phyloP scores from a whole-genome alignment of 2,888 invertebrate genomes.

The Clunio marinus region DNA sequence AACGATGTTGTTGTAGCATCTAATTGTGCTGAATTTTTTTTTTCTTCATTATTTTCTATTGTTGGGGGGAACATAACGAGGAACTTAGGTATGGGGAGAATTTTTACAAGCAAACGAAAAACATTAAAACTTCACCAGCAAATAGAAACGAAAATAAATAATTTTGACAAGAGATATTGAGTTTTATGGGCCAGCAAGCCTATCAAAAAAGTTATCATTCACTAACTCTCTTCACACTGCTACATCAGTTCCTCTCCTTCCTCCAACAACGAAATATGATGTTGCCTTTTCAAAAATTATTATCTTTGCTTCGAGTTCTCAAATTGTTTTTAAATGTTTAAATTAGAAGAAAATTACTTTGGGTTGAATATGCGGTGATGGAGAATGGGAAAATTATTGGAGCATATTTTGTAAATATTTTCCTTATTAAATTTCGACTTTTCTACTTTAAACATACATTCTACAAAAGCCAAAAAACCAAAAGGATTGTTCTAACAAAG shows the following conservation, averaged over 20 bases:
- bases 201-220: not conserved
- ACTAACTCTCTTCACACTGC: not conserved
- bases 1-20: not conserved
- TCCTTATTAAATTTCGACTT: not conserved
- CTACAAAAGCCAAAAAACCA: not conserved
- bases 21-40: not conserved
- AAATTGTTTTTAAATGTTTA: conserved; percentile 2
- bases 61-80: not conserved
- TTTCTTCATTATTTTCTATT: not conserved
- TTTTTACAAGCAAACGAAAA: not conserved
- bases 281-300: no score
- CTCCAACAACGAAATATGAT: no score
- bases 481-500: not conserved
- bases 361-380: not conserved
- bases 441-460: not conserved
- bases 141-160: no score
- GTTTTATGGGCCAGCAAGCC: not conserved
- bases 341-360: not conserved
- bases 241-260: no score
- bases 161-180: not conserved
- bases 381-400: not conserved
- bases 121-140: not conserved
- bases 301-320: not conserved
- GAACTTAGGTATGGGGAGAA: no score
- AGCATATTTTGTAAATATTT: not conserved